Percentiles rank a stretch among this genome's conserved stretches.
Conservation (phyloP, 2,797 vertebrate species). For the Pseudomugil gertrudae region DNA sequence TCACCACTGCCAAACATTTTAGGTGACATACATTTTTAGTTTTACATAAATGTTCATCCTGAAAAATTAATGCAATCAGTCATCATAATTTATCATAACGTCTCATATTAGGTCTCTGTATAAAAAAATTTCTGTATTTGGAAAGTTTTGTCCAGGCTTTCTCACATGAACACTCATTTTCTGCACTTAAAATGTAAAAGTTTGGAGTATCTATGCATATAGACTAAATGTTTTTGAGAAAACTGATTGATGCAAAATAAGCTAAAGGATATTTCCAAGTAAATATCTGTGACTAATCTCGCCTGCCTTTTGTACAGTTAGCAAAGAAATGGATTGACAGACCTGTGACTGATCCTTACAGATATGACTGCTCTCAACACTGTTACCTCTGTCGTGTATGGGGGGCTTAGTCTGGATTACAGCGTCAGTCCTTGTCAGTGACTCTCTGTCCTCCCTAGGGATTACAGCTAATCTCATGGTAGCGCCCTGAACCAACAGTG, state of each 20-base stretch:
- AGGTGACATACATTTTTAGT: too few relatives aligned
- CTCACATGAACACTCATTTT: too few relatives aligned
- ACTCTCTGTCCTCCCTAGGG: slow-evolving; percentile 56
- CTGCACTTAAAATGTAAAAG: too few relatives aligned
- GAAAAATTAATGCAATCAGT: too few relatives aligned
- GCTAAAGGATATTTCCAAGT: neutral
- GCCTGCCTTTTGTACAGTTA: slow-evolving; percentile 2
- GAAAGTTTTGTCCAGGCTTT: too few relatives aligned
- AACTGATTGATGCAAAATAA: neutral
- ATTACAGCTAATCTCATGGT: slow-evolving; percentile 71
- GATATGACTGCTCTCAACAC: slow-evolving; percentile 41
- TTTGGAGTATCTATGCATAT: too few relatives aligned
- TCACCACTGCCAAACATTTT: too few relatives aligned
- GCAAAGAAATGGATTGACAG: slow-evolving; percentile 22
- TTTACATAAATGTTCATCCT: too few relatives aligned
- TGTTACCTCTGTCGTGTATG: slow-evolving; percentile 36
- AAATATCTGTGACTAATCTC: neutral
- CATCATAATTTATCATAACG: too few relatives aligned
- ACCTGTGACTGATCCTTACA: slow-evolving; percentile 28
- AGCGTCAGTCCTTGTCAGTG: slow-evolving; percentile 46
- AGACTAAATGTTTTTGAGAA: neutral
- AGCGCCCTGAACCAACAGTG: slow-evolving; percentile 27
- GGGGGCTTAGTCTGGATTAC: slow-evolving; percentile 64
- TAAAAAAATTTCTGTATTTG: too few relatives aligned
- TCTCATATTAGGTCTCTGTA: too few relatives aligned